A percentile compares a stretch with the other conserved stretches of the same genome.
These are phyloP conservation scores for Andrena cerasifolii DNA, from an alignment of 1,140 invertebrate species.

Conservation along the genomic window DNA sequence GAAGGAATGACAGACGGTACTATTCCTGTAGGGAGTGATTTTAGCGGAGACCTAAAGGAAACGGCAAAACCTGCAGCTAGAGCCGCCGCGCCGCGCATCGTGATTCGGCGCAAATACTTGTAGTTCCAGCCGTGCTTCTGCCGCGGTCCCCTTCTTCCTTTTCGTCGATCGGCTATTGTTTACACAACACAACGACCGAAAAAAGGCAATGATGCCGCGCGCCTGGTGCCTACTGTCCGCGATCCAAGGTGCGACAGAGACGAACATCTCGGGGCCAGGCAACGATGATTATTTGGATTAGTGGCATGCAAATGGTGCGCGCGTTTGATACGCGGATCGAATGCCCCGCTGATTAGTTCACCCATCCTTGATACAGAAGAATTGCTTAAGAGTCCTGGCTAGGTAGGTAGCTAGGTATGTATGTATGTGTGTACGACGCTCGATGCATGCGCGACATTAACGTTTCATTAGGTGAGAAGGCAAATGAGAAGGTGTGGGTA, in stretches of 20 bases:
- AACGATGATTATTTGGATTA: slow-evolving; percentile 54
- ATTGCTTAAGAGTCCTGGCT: slow-evolving; percentile 31
- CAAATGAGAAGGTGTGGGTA: slow-evolving; percentile 58
- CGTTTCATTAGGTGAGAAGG: slow-evolving; percentile 45
- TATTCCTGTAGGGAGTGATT: slow-evolving; percentile 43
- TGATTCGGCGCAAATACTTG: slow-evolving; percentile 13
- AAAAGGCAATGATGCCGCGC: no score
- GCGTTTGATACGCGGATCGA: neutral
- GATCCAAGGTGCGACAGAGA: no score
- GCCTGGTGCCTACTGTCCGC: no score
- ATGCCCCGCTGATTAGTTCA: slow-evolving; percentile 47
- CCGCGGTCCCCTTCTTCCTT: neutral
- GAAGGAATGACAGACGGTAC: slow-evolving; percentile 44
- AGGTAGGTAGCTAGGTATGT: no score
- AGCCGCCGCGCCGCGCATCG: neutral
- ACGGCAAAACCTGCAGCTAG: neutral
- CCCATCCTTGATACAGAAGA: slow-evolving; percentile 31
- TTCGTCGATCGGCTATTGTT: neutral
- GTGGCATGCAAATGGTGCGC: slow-evolving; percentile 51
- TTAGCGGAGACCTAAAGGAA: slow-evolving; percentile 23
- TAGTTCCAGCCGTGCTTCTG: neutral
- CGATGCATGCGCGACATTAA: slow-evolving; percentile 46
- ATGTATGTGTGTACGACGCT: slow-evolving; percentile 5
- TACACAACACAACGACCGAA: neutral
- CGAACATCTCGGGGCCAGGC: no score